Conservation (phyloP, 2,888 invertebrate species). For the Muscina levida region DNA sequence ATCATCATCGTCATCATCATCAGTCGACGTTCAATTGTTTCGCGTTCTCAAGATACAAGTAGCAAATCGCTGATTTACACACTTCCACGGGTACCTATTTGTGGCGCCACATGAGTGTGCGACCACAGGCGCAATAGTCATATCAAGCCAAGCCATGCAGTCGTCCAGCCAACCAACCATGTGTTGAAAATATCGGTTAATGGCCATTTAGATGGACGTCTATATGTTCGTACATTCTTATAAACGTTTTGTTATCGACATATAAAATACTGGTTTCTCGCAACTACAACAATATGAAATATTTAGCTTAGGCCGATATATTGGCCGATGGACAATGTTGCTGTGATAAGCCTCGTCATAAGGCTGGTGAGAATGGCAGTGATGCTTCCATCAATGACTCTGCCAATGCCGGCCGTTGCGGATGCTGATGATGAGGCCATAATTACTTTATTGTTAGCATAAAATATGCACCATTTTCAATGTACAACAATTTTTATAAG, state of each 20-base stretch:
- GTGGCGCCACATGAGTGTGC: constrained; percentile 64
- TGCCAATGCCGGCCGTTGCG: too few species aligned
- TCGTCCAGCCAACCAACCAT: neutral
- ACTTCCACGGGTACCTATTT: constrained; percentile 14
- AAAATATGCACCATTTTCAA: constrained; percentile 30
- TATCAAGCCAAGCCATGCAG: constrained; percentile 22
- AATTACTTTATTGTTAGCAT: constrained; percentile 44
- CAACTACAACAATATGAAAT: neutral
- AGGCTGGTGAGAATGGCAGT: too few species aligned
- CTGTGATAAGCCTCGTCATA: constrained; percentile 13
- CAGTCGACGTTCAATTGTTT: constrained; percentile 11
- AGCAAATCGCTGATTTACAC: constrained; percentile 47
- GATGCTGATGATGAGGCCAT: constrained; percentile 28
- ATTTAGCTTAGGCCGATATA: neutral
- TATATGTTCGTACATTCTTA: too few species aligned
- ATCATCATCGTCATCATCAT: constrained; percentile 23
- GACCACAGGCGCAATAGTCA: neutral
- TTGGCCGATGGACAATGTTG: constrained; percentile 5
- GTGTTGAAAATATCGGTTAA: constrained; percentile 45
- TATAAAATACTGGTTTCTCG: constrained; percentile 31
- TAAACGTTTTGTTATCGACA: neutral
- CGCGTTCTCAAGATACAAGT: constrained; percentile 39
- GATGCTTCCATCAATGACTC: too few species aligned
- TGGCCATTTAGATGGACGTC: constrained; percentile 31
- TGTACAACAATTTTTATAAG: too few species aligned